phyloP scores from a whole-genome alignment of 2,888 invertebrate species.

The Amblyteles armatorius region DNA sequence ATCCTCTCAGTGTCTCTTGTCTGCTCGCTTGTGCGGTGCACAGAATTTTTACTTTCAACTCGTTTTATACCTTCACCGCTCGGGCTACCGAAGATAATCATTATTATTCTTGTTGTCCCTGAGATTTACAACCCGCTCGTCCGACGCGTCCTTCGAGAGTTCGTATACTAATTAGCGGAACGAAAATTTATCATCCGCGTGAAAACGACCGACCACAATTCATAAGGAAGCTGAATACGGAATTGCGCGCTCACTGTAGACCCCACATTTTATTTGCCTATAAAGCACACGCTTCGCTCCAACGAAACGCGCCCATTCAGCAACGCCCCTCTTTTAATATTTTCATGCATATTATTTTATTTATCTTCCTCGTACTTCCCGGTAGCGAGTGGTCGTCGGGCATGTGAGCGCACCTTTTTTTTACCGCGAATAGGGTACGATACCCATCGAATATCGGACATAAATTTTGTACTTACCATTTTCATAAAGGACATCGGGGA shows the following conservation, averaged over 20 bases:
- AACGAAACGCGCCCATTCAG: constrained; percentile 1
- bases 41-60: constrained; percentile 36
- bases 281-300: constrained; percentile 32
- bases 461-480: constrained; percentile 43
- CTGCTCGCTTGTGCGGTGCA: constrained; percentile 28
- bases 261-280: constrained; percentile 41
- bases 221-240: constrained; percentile 28
- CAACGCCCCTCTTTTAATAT: constrained; percentile 28
- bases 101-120: constrained; percentile 65
- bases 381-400: too few relatives aligned
- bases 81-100: constrained; percentile 53
- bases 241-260: neutral
- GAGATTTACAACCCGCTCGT: constrained; percentile 62
- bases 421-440: neutral
- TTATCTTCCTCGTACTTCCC: neutral
- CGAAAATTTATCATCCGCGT: constrained; percentile 61
- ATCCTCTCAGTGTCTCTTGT: constrained; percentile 55
- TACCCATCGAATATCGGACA: neutral
- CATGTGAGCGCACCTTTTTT: neutral
- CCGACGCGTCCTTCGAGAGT: constrained; percentile 30
- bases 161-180: constrained; percentile 62
- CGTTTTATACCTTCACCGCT: constrained; percentile 20
- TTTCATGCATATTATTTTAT: constrained; percentile 1
- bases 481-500: constrained; percentile 13
- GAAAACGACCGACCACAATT: constrained; percentile 46